Conservation (phyloP, 2,888 invertebrate genomes). For the Bugula neritina region DNA sequence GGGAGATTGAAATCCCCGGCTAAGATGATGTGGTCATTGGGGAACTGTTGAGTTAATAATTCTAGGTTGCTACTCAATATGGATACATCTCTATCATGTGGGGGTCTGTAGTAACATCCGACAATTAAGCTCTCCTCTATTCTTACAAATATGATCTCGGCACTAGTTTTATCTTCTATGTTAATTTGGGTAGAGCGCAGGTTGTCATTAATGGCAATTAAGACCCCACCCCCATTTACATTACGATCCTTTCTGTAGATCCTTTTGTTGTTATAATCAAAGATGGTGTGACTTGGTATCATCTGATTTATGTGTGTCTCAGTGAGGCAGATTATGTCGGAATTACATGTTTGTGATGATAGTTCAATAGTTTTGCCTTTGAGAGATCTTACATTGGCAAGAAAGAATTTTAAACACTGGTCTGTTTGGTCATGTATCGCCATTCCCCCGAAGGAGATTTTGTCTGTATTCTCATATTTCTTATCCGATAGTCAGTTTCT, state of each 20-base stretch:
- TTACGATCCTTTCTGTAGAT: slow-evolving; percentile 4
- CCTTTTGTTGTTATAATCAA: slow-evolving; percentile 3
- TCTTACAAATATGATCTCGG: slow-evolving; percentile 1
- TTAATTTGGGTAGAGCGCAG: not conserved
- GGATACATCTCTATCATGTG: not conserved
- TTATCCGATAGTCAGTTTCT: not conserved
- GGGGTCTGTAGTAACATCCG: slow-evolving; percentile 1
- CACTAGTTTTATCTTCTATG: not conserved
- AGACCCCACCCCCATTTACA: not conserved
- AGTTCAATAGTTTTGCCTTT: not conserved
- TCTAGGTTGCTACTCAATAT: not conserved
- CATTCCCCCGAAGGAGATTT: not conserved
- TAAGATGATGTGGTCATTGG: not conserved
- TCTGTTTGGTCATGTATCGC: not conserved
- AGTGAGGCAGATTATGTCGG: not conserved
- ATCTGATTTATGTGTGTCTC: not conserved
- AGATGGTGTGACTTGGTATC: not conserved
- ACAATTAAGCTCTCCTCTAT: not conserved
- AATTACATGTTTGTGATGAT: not conserved
- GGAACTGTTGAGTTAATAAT: not conserved
- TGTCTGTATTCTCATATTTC: not conserved
- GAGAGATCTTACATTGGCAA: not conserved
- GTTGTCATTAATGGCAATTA: not conserved
- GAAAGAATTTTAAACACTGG: not conserved
- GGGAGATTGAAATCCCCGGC: not conserved